Evolutionary conservation across 1,140 invertebrate genomes (phyloP).

Genomic region (Saccostrea echinata): DNA sequence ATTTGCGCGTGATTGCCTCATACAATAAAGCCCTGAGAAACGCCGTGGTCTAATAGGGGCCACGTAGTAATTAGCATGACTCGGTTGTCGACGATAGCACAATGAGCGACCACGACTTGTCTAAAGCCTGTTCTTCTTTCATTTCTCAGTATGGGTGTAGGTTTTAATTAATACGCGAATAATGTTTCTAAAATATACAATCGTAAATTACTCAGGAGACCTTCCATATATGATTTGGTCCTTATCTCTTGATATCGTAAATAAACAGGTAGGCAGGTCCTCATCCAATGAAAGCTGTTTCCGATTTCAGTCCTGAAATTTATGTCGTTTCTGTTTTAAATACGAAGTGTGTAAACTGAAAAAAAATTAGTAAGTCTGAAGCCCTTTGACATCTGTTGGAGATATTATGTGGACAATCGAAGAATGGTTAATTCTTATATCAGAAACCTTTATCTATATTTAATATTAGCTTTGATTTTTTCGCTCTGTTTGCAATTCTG

Average conservation of each 20-base stretch:
- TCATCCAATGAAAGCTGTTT: constrained; percentile 5
- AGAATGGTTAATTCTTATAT: constrained; percentile 13
- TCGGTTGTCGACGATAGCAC: neutral
- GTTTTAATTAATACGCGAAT: constrained; percentile 33
- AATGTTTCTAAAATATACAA: constrained; percentile 22
- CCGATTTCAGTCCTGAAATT: neutral
- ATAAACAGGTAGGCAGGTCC: neutral
- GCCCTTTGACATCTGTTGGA: neutral
- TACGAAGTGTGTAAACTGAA: neutral
- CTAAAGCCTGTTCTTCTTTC: neutral
- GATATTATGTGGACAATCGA: constrained; percentile 12
- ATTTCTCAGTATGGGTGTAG: neutral
- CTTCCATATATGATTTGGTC: neutral
- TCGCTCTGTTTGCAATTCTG: neutral
- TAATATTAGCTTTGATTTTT: neutral
- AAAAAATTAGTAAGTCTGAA: neutral
- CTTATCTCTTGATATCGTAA: neutral
- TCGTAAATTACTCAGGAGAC: neutral
- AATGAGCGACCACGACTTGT: neutral
- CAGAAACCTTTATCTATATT: neutral
- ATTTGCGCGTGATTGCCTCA: neutral
- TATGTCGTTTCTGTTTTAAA: constrained; percentile 9
- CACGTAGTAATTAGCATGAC: neutral
- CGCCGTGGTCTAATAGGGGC: neutral
- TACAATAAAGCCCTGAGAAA: neutral